Conservation (phyloP, 2,888 invertebrate genomes). For the Clusia tigrina region DNA sequence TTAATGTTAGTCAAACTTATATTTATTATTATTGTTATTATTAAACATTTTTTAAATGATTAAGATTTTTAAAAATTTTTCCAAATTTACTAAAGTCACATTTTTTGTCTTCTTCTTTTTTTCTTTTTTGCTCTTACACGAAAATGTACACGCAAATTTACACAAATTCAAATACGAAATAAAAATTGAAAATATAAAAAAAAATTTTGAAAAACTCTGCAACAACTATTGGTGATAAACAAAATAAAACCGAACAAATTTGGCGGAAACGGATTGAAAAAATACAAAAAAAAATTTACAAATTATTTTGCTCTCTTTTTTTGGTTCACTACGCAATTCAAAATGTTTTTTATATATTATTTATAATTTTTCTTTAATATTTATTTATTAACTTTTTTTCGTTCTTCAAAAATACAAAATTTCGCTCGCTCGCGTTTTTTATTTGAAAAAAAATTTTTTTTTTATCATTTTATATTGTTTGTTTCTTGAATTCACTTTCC, state of each 20-base stretch:
- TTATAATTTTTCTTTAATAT: constrained; percentile 32
- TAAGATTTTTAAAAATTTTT: constrained; percentile 40
- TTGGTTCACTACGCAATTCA: too few relatives aligned
- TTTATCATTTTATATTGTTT: constrained; percentile 17
- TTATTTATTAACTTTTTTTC: constrained; percentile 24
- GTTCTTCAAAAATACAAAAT: constrained; percentile 27
- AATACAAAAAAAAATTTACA: constrained; percentile 20
- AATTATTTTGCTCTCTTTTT: too few relatives aligned
- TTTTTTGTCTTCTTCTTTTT: constrained; percentile 55
- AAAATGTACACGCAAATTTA: not conserved
- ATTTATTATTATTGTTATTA: constrained; percentile 9
- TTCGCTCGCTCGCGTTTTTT: constrained; percentile 30
- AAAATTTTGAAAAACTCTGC: not conserved
- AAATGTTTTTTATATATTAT: constrained; percentile 18
- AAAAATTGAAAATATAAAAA: not conserved
- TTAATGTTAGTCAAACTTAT: not conserved
- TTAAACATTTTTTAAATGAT: too few relatives aligned
- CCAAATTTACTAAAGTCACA: constrained; percentile 59
- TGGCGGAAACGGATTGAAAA: constrained; percentile 50
- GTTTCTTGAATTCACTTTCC: not conserved
- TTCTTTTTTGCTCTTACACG: constrained; percentile 39
- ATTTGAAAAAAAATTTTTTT: too few relatives aligned
- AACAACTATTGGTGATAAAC: not conserved
- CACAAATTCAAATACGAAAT: not conserved
- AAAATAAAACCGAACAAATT: constrained; percentile 49